These are phyloP conservation scores for Prunella fulvescens DNA, from an alignment of 2,113 vertebrate species.

Conservation along the genomic window DNA sequence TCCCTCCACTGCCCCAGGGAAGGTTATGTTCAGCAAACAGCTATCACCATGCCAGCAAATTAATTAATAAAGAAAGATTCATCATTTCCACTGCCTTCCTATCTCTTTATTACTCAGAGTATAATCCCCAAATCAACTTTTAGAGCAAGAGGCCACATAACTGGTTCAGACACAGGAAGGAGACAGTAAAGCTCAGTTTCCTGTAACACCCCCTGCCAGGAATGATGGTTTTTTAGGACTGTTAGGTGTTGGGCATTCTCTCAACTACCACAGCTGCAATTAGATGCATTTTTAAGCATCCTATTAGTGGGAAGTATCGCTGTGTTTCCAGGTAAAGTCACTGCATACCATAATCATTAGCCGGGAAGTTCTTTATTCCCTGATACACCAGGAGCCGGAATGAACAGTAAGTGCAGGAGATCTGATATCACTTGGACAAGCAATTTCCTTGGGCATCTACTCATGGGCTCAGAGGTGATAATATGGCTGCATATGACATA, in stretches of 20 bases:
- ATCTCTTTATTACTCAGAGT: neutral
- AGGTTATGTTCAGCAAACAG: neutral
- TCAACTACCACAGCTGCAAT: slow-evolving; percentile 5
- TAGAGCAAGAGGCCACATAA: neutral
- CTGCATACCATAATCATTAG: neutral
- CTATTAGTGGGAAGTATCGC: neutral
- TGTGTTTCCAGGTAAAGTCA: slow-evolving; percentile 31
- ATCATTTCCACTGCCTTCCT: neutral
- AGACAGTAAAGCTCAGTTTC: neutral
- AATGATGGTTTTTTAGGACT: neutral
- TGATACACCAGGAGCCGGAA: neutral
- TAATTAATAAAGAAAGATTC: neutral
- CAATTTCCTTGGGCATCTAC: neutral
- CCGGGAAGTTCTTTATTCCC: neutral
- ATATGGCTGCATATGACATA: neutral
- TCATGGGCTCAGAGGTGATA: neutral
- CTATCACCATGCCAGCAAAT: neutral
- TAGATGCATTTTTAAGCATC: slow-evolving; percentile 50
- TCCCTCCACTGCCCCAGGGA: neutral
- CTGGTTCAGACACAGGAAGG: neutral
- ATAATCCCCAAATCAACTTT: neutral
- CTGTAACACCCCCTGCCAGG: neutral
- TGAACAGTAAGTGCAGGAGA: neutral
- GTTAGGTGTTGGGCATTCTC: neutral
- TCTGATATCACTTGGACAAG: rapidly evolving